Conservation (phyloP, 2,113 vertebrate species). For the Dissostichus mawsoni region DNA sequence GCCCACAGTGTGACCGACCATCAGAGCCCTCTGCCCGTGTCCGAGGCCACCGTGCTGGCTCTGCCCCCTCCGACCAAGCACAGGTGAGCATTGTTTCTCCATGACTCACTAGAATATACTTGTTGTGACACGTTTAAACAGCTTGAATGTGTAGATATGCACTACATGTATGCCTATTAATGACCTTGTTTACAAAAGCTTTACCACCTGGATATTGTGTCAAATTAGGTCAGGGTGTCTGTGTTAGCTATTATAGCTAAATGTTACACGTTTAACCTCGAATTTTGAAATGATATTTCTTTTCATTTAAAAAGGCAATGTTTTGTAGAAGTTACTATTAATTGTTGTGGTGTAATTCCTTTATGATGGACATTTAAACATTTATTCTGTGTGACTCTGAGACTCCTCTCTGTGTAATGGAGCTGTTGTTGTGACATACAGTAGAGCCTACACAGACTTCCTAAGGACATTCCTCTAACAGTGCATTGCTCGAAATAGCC, state of each 20-base stretch:
- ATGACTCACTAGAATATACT: not conserved
- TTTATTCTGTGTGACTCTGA: not conserved
- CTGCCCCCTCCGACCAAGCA: constrained; percentile 72
- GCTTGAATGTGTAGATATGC: not conserved
- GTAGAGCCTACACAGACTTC: constrained; percentile 7
- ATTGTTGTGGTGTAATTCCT: too few relatives aligned
- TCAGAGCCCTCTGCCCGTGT: constrained; percentile 77
- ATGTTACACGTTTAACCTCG: not conserved
- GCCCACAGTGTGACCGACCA: constrained; percentile 89
- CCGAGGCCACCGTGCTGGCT: constrained; percentile 84
- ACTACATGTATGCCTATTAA: not conserved
- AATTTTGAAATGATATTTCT: not conserved
- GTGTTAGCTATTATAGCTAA: not conserved
- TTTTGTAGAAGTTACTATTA: not conserved
- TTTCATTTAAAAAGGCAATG: not conserved
- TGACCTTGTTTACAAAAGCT: not conserved
- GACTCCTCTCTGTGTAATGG: not conserved
- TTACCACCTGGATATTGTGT: not conserved
- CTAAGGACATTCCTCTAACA: constrained; percentile 31
- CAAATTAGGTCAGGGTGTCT: not conserved
- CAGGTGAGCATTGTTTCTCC: constrained; percentile 63
- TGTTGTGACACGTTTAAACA: not conserved
- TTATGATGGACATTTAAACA: not conserved
- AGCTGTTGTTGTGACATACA: constrained; percentile 21
- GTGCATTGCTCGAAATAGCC: constrained; percentile 59